Evolutionary conservation across 2,797 vertebrate species (phyloP).

Genomic region (Gymnocypris eckloni): DNA sequence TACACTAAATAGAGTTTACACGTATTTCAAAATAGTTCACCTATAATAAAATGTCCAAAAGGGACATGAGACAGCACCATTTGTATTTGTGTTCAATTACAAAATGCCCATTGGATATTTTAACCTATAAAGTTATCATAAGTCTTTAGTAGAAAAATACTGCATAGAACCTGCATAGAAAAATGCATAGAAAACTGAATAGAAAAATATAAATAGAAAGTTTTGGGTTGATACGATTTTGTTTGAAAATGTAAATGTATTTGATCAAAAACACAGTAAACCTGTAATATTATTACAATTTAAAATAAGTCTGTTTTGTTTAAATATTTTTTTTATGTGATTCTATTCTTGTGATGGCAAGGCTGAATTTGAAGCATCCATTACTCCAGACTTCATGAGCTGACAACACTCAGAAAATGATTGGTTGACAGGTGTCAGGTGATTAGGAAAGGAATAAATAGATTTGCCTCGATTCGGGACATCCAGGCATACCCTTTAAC

Average conservation of each 20-base stretch:
- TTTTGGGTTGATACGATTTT: too few species aligned
- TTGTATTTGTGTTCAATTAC: neutral
- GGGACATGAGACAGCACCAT: neutral
- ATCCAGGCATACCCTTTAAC: too few species aligned
- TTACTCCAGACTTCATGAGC: neutral
- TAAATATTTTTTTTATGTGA: neutral
- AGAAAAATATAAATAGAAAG: too few species aligned
- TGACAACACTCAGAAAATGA: conserved; percentile 16
- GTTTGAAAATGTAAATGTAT: neutral
- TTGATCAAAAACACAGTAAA: neutral
- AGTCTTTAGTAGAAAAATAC: too few species aligned
- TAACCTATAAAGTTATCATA: neutral
- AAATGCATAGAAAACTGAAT: too few species aligned
- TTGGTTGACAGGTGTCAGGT: conserved; percentile 23
- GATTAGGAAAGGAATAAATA: conserved; percentile 20
- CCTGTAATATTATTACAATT: neutral
- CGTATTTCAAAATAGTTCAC: neutral
- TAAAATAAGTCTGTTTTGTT: neutral
- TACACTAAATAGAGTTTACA: neutral
- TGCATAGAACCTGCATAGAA: too few species aligned
- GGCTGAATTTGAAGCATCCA: neutral
- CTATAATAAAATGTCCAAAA: neutral
- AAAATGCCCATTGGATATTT: neutral
- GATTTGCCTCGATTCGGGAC: neutral
- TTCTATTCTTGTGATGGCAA: neutral